These are phyloP conservation scores for Turnix velox DNA, from an alignment of 2,113 vertebrate species.

Conservation along the genomic window DNA sequence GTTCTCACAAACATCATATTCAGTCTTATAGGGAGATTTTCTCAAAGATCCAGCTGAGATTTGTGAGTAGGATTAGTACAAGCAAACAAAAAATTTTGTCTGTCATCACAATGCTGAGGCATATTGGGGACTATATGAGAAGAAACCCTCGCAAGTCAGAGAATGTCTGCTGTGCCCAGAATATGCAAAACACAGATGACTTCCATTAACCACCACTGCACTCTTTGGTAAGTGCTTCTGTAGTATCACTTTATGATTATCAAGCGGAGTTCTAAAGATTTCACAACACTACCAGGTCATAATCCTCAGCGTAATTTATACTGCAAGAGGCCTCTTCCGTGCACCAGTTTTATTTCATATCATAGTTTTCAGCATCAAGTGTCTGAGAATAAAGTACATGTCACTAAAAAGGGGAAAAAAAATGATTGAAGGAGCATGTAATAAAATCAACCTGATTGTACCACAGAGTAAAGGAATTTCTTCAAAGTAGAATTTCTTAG, in stretches of 20 bases:
- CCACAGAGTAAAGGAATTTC: neutral
- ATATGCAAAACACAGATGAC: neutral
- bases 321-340: neutral
- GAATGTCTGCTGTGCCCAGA: neutral
- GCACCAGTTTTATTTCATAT: neutral
- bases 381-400: neutral
- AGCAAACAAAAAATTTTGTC: neutral
- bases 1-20: neutral
- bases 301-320: neutral
- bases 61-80: neutral
- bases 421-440: neutral
- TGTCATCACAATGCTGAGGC: neutral
- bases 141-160: neutral
- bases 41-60: neutral
- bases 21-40: neutral
- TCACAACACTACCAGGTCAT: neutral
- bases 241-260: neutral
- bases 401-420: neutral
- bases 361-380: neutral
- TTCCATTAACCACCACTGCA: rapidly evolving
- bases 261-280: neutral
- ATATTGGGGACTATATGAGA: neutral
- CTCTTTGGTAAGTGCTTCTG: neutral
- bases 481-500: neutral
- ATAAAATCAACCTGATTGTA: neutral